Evolutionary conservation across 2,797 vertebrate genomes (phyloP).

Genomic region (Gadopsis bispinosus): DNA sequence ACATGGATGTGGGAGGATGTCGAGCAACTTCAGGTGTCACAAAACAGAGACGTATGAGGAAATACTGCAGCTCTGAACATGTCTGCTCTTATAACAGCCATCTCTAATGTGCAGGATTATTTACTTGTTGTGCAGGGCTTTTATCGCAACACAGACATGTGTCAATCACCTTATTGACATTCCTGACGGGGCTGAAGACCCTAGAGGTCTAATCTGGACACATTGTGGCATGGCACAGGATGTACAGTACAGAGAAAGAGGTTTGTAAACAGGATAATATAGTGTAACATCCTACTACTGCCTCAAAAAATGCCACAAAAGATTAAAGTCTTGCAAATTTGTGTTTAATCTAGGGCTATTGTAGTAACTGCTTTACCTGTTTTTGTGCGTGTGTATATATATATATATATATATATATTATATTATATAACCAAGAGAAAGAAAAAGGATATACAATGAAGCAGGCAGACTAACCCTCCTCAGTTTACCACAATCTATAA

Average conservation of each 20-base stretch:
- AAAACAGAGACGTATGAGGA: not conserved
- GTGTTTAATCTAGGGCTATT: not conserved
- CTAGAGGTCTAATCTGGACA: constrained; percentile 41
- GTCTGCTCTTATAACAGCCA: not conserved
- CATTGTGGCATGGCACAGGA: constrained; percentile 34
- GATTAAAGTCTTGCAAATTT: not conserved
- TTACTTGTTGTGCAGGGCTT: constrained; percentile 6
- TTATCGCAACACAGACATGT: constrained; percentile 16
- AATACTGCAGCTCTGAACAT: not conserved
- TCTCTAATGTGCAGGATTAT: not conserved
- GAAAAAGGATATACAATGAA: too few relatives aligned
- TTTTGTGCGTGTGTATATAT: not conserved
- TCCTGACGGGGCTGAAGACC: constrained; percentile 34
- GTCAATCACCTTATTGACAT: constrained; percentile 44
- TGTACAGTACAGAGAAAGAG: constrained; percentile 1
- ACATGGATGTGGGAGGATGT: too few relatives aligned
- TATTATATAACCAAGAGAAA: not conserved
- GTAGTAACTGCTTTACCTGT: not conserved
- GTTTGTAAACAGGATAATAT: not conserved
- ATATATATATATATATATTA: too few relatives aligned
- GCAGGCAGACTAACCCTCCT: not conserved
- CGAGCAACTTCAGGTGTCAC: too few relatives aligned
- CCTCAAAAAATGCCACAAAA: not conserved
- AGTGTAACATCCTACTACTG: not conserved
- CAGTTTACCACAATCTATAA: not conserved